A percentile compares a stretch with the other conserved stretches of the same genome.
These are phyloP conservation scores for Cryptomyrus ogoouensis DNA, from an alignment of 2,113 vertebrate species.

Conservation along the genomic window DNA sequence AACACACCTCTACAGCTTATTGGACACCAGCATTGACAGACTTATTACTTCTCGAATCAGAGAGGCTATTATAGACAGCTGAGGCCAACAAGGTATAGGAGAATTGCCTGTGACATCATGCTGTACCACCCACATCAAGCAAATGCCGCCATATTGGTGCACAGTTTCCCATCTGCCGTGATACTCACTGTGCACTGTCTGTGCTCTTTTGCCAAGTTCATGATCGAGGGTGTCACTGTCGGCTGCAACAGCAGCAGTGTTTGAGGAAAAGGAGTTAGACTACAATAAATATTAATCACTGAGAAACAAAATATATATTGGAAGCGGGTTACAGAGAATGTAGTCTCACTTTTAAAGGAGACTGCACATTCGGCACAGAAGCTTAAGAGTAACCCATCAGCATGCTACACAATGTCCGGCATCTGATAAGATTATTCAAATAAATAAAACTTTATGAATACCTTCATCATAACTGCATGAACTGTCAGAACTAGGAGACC, in stretches of 20 bases:
- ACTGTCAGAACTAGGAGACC: neutral
- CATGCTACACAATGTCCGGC: neutral
- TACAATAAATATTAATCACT: neutral
- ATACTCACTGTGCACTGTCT: neutral
- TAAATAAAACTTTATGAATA: neutral
- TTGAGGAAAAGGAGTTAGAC: neutral
- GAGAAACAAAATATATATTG: neutral
- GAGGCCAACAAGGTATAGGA: neutral
- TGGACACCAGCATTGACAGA: neutral
- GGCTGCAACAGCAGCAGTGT: neutral
- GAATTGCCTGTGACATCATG: neutral
- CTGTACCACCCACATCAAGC: neutral
- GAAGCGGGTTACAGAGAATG: neutral
- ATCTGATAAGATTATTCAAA: neutral
- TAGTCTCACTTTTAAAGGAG: neutral
- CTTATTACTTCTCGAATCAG: too few relatives aligned
- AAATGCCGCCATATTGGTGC: neutral
- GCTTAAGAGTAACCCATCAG: neutral
- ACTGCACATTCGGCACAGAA: neutral
- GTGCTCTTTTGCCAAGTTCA: neutral
- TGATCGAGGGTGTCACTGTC: neutral
- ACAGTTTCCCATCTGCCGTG: neutral
- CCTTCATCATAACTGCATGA: neutral
- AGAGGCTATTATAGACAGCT: neutral
- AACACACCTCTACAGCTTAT: neutral